Evolutionary conservation across 2,113 vertebrate genomes (phyloP), one percentile per base, ranked within the genome.

Genomic region (Lepisosteus osseus): DNA sequence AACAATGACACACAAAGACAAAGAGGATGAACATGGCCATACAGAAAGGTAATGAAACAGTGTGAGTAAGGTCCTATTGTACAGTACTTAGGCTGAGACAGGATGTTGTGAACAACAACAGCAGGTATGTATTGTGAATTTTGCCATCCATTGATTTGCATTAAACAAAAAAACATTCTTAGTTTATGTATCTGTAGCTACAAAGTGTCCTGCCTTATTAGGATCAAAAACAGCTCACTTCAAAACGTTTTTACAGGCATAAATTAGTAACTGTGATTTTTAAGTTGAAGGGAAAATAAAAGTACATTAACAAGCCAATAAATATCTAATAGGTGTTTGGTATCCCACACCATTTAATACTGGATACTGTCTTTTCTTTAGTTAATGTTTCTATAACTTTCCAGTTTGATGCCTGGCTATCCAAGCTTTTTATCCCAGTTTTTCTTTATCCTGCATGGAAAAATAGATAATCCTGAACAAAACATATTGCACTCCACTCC

Each of bases 31-130:
- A 51, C 47, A 51, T 5, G 74, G 83, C 76, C 3, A 64, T 29
- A 56, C 14, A 54, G 84, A 88, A 84, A 81, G 79, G 85, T 85
- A 83, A 85, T 87, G 82, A 87, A 77, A 72, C 41, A 64, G 64
- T 64, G 69, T 40, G 15, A 47, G 29, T 14, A 41, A 67, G 70
- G 71, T 62, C 14, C 15, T 14, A 12, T 59, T 59, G 13, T 59
- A 12, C 56, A 59, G 56, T 59, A 3, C 12, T 59, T 12, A 59
- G 12, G 56, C 56, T 59, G n/a, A 59, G 12, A 14, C 13, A 59
- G 56, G 29, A 29, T 29, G 29, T 29, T 29, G 29, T 29, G 29
- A 29, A 29, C 29, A 29, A 29, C 29, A 1, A 29, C 29, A 29
- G 29, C 29, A 29, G 1, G 29, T 29, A 29, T 29, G 1, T 29